Conservation (phyloP, 2,888 invertebrate species). For the Cheilosia vulpina region DNA sequence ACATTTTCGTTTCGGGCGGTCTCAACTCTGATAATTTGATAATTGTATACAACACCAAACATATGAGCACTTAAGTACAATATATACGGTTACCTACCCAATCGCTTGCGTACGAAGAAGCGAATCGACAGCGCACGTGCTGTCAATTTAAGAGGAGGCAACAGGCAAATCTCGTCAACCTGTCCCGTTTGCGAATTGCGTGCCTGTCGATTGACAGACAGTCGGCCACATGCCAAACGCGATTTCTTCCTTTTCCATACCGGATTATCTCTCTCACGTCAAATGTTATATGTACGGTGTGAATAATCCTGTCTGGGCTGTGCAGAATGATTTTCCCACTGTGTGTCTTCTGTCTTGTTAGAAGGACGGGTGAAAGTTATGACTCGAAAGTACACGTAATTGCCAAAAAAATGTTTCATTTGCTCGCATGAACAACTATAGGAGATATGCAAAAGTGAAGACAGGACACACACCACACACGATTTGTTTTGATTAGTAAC, state of each 20-base stretch:
- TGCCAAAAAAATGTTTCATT: conserved; percentile 31
- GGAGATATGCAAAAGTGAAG: conserved; percentile 41
- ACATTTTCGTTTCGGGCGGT: conserved; percentile 39
- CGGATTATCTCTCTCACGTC: conserved; percentile 58
- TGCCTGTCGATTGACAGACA: conserved; percentile 67
- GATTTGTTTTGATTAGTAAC: conserved; percentile 42
- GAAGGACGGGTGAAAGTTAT: conserved; percentile 70
- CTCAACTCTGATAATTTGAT: conserved; percentile 64
- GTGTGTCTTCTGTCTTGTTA: conserved; percentile 40
- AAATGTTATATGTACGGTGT: conserved; percentile 35
- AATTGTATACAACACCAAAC: conserved; percentile 36
- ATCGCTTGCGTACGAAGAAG: conserved; percentile 65
- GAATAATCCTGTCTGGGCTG: conserved; percentile 46
- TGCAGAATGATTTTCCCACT: conserved; percentile 48
- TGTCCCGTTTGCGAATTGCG: conserved; percentile 67
- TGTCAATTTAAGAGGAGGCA: conserved; percentile 65
- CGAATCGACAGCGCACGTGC: conserved; percentile 73
- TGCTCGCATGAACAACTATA: not conserved
- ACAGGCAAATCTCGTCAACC: conserved; percentile 71
- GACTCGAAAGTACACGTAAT: conserved; percentile 42
- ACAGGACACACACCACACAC: conserved; percentile 34
- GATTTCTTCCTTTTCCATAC: conserved; percentile 28
- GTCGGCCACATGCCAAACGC: conserved; percentile 65
- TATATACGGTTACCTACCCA: conserved; percentile 39
- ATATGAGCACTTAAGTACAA: not conserved